Evolutionary conservation across 30 jellyfish, hydroid and myxozoan species (phyloP), one percentile per base, ranked within the genome.

Genomic region (Sanderia malayensis): DNA sequence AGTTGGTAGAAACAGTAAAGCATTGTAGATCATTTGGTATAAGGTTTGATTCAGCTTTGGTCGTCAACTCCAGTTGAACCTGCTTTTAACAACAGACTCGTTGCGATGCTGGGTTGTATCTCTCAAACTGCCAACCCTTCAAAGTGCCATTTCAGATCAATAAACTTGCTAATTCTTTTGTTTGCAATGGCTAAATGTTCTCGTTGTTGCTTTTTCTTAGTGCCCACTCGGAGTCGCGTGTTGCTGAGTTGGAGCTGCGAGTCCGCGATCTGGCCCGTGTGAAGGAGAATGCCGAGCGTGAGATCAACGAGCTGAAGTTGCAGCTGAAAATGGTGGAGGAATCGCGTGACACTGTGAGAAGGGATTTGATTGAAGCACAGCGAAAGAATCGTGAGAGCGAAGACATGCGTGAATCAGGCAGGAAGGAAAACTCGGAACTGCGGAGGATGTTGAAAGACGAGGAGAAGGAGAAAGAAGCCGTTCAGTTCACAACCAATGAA

Each of bases 261-360:
- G 27, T 84, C 29, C 83, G 95, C 4, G 95, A 84, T 41, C 49
- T 84, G 58, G 44, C 60, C 22, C 79, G 95, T 11, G 69, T 57
- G 46, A 83, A 83, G 47, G 98, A 90, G n/a, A 79, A 78, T 37
- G 77, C 90, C 15, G 76, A 62, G 31, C 47, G 75, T 24, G 98
- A 90, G 58, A 34, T 83, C 61, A 72, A 77, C 66, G 95, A 90
- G n/a, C 75, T 85, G 57, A 90, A 90, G 58, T 59, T 83, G 44
- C 96, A 90, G 53, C 58, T 76, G 68, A 90, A 90, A 47, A 84
- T 83, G 89, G 91, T 84, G 24, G 94, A 90, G 61, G 98, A 90
- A 63, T 74, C 93, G 37, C 93, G 91, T 47, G 98, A 84, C 30
- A 19, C 90, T 2, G 81, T 81, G 30, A 82, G 89, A 63, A 72